These are phyloP conservation scores for Nothoprocta perdicaria DNA, from an alignment of 2,113 vertebrate genomes.

Conservation along the genomic window DNA sequence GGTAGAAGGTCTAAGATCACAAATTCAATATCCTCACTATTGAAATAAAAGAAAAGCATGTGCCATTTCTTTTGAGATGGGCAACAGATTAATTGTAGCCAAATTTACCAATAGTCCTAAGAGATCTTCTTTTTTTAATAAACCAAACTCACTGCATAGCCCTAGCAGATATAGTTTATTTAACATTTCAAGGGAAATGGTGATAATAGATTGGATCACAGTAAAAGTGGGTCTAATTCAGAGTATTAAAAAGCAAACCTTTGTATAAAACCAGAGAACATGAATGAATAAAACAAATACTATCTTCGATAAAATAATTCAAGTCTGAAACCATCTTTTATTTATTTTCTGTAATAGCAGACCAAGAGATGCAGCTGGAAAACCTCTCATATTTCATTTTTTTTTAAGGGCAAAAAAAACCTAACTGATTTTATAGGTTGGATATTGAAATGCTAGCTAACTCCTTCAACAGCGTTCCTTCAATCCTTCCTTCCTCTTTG, in stretches of 20 bases:
- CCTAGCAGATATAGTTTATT: slow-evolving; percentile 17
- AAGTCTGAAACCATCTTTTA: not conserved
- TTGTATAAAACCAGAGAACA: not conserved
- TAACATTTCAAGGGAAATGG: slow-evolving; percentile 41
- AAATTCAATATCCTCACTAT: slow-evolving; percentile 15
- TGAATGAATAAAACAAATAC: slow-evolving; percentile 42
- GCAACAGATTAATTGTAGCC: slow-evolving; percentile 41
- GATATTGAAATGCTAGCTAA: not conserved
- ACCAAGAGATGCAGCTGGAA: not conserved
- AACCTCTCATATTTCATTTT: not conserved
- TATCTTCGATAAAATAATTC: slow-evolving; percentile 21
- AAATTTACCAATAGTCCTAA: slow-evolving; percentile 33
- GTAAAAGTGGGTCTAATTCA: slow-evolving; percentile 30
- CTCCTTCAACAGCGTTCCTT: not conserved
- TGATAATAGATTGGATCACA: slow-evolving; percentile 1
- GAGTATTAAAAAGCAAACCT: slow-evolving; percentile 15
- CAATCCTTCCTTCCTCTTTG: not conserved
- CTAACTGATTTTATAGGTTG: not conserved
- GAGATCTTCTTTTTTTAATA: slow-evolving; percentile 46
- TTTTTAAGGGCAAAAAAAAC: not conserved
- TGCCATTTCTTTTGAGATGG: slow-evolving; percentile 34
- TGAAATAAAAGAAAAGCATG: slow-evolving; percentile 60
- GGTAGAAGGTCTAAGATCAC: slow-evolving; percentile 41
- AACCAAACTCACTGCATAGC: slow-evolving; percentile 44
- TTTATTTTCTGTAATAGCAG: not conserved